A percentile compares a stretch with the other conserved stretches of the same genome.
Evolutionary conservation across 2,113 vertebrate species (phyloP).

Genomic region (Dipodomys ordii): DNA sequence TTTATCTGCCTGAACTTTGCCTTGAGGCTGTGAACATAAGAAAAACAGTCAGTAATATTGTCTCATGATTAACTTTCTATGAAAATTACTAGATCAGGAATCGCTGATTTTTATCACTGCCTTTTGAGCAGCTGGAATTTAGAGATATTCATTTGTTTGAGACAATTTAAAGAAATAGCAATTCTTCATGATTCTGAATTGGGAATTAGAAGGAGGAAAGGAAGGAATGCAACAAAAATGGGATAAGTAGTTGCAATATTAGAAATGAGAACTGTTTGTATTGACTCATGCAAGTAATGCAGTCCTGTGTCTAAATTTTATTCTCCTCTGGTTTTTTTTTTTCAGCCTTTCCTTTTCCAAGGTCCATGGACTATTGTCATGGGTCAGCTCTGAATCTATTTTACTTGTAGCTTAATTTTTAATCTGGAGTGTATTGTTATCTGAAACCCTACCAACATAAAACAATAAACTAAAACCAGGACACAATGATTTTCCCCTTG

Average conservation of each 20-base stretch:
- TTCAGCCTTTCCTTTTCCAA: not conserved
- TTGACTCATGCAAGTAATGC: fast-evolving
- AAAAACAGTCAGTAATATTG: conserved; percentile 47
- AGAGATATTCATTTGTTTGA: conserved; percentile 37
- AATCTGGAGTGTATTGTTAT: not conserved
- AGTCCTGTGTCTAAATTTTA: not conserved
- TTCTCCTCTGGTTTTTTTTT: not conserved
- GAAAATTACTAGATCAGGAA: not conserved
- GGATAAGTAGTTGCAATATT: not conserved
- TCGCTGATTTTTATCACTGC: conserved; percentile 8
- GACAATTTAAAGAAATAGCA: conserved; percentile 42
- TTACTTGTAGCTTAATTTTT: conserved; percentile 27
- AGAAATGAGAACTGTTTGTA: fast-evolving
- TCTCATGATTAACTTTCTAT: conserved; percentile 52
- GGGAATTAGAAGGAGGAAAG: not conserved
- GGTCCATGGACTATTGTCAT: not conserved
- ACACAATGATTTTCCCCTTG: conserved; percentile 5
- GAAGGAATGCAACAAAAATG: not conserved
- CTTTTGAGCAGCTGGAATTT: not conserved
- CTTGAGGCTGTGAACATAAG: conserved; percentile 50
- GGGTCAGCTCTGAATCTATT: not conserved
- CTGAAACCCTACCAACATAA: not conserved
- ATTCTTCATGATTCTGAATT: not conserved
- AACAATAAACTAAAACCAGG: not conserved
- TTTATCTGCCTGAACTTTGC: conserved; percentile 62